Evolutionary conservation across 2,888 invertebrate genomes (phyloP), one percentile per base, ranked within the genome.

Genomic region (Pristionchus arcanus): DNA sequence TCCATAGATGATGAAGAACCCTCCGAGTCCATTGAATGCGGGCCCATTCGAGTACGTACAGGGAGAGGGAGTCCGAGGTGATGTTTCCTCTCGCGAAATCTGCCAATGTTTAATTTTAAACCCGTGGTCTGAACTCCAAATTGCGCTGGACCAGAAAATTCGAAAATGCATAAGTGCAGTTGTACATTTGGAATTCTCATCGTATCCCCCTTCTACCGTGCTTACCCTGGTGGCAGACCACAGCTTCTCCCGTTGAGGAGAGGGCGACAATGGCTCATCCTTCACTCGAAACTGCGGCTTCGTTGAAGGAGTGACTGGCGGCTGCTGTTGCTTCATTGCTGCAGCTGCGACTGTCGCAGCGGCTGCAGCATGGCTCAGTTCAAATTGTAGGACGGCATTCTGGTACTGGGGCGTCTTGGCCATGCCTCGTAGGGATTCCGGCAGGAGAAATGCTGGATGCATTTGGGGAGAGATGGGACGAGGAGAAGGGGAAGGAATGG

Each of bases 1-100:
- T 55, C 84, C 84, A 34, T 59, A 59, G 55, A 85, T 85, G 59
- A 85, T 55, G 49, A 25, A 85, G 34, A 19, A 85, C 2, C 84
- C 84, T 21, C 84, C 84, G 13, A n/a, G 59, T 7, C 25, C 21
- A 49, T 81, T 81, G 49, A 11, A 15, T 3, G 49, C n/a, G 0
- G 81, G 37, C 2, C 19, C 42, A 16, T 19, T 15, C 15, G 71
- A 34, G 34, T 71, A 34, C 42, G 42, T 49, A 49, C 42, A 49
- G 4, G 25, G 25, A n/a, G 71, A 34, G 71, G 71, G 15, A 31
- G 71, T 31, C 31, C 2, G 34, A 34, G 34, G 11, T 25, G 31
- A 21, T 15, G 71, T 16, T 71, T 15, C 31, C 19, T 13, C 31
- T 2, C 2, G 31, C 31, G 71, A 31, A n/a, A 11, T n/a, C 63